Percentiles rank a stretch among this genome's conserved stretches.
These are phyloP conservation scores for Erythrocebus patas DNA, from an alignment of 2,113 vertebrate genomes.

Conservation along the genomic window DNA sequence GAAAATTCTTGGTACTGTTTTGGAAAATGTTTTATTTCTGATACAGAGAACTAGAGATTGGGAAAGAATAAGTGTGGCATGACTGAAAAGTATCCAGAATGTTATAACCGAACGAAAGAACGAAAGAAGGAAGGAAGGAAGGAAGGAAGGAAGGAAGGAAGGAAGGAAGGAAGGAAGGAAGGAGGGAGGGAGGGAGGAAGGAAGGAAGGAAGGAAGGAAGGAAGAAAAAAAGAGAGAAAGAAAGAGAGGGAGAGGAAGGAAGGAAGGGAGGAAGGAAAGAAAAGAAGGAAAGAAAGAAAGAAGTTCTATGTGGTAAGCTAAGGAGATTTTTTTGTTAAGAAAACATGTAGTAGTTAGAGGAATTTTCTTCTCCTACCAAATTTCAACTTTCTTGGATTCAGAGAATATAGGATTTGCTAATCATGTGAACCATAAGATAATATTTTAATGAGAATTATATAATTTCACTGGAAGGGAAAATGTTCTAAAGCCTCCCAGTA, in stretches of 20 bases:
- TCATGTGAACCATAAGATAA: slow-evolving; percentile 56
- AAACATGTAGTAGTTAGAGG: not conserved
- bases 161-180: accelerated
- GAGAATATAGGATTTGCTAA: slow-evolving; percentile 33
- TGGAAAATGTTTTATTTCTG: slow-evolving; percentile 2
- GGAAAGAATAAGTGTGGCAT: not conserved
- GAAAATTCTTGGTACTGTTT: not conserved
- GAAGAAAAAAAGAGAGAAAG: accelerated
- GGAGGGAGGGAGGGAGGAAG: accelerated
- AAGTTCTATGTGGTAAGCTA: not conserved
- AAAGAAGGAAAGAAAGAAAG: too few relatives aligned
- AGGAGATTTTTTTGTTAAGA: slow-evolving; percentile 26
- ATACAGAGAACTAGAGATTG: not conserved
- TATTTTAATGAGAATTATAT: slow-evolving; percentile 56
- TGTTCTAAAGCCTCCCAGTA: slow-evolving; percentile 49
- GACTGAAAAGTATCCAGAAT: slow-evolving; percentile 9
- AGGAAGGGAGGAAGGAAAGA: too few relatives aligned
- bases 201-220: accelerated
- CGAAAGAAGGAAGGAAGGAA: accelerated
- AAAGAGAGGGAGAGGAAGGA: accelerated
- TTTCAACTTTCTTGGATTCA: slow-evolving; percentile 39
- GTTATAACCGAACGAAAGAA: not conserved
- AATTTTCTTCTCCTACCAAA: slow-evolving; percentile 46
- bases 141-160: too few relatives aligned
- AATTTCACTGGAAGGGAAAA: slow-evolving; percentile 63